Base-by-base conservation (phyloP, 2,888 invertebrate genomes). In the Cantharis flavilabris region DNA sequence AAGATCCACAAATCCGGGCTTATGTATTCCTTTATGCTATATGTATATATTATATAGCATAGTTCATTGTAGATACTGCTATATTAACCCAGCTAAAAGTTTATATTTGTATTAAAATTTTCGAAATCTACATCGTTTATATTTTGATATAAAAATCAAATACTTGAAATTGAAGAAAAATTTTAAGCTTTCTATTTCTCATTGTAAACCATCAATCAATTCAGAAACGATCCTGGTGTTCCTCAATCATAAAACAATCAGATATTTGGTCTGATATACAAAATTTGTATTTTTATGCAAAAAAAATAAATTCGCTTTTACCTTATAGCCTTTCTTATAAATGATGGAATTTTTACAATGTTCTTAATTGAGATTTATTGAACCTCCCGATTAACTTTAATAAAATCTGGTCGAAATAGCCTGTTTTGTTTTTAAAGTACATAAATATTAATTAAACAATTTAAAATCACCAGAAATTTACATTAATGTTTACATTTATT, bases 1-100 rank as follows among this genome's bases (percentile, higher is more conserved):
- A 49, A 77, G 77, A 76, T 77, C 71, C 79, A 26, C 69, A 77
- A 79, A 77, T 79, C 79, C 77, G 71, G 73, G 77, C 76, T 79
- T 79, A 79, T 67, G 65, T 67, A 67, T 67, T 26, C 26, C 65
- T 18, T 23, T 67, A 10, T 26, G n/a, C n/a, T 65, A 65, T 65
- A 20, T 65, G 65, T 65, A 23, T 23, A 49, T 16, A n/a, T 16
- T 16, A 16, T 49, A 26, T 23, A 23, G 23, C 23, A 49, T 3
- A 20, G 20, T 20, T 5, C n/a, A 49, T 2, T n/a, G 49, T 49
- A 49, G 49, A 49, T 49, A n/a, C 49, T 49, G 49, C 49, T n/a
- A 49, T 49, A n/a, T 49, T 49, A 49, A 49, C 49, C 49, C 49
- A n/a, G n/a, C n/a, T 49, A 49, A 49, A 49, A 9, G n/a, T 49